These are phyloP conservation scores for Pogoniulus pusillus DNA, from an alignment of 2,797 vertebrate species.

Conservation along the genomic window DNA sequence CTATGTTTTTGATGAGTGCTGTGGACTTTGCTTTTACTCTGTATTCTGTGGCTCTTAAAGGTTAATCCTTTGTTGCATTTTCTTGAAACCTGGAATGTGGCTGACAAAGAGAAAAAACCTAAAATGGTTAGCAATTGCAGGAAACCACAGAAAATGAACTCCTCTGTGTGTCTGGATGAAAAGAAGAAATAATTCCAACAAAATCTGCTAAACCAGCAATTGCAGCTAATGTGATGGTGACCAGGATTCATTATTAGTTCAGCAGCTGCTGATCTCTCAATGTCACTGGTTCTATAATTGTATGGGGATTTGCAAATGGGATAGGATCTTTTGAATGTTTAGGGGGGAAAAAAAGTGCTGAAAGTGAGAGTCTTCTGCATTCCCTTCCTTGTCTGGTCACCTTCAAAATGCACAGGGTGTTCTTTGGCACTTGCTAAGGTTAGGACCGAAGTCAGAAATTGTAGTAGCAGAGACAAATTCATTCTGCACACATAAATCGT, in stretches of 20 bases:
- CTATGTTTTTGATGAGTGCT: neutral
- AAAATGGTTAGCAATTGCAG: neutral
- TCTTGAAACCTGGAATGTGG: neutral
- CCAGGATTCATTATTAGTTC: neutral
- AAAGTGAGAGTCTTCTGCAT: neutral
- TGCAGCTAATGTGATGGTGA: slow-evolving; percentile 8
- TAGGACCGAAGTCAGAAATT: neutral
- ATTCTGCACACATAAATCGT: neutral
- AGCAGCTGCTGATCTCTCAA: neutral
- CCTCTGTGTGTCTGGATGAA: slow-evolving; percentile 5
- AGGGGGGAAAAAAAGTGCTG: neutral
- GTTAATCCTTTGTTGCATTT: neutral
- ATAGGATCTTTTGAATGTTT: neutral
- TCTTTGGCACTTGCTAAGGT: neutral
- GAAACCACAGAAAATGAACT: neutral
- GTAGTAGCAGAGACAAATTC: neutral
- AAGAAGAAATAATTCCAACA: slow-evolving; percentile 14
- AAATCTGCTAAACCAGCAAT: neutral
- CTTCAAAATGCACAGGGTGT: neutral
- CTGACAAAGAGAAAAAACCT: neutral
- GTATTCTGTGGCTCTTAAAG: neutral
- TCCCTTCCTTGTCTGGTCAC: neutral
- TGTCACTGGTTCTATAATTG: neutral
- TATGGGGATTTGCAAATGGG: neutral
- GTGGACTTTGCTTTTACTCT: neutral